Evolutionary conservation across 1,140 invertebrate genomes (phyloP).

Genomic region (Bombus huntii): DNA sequence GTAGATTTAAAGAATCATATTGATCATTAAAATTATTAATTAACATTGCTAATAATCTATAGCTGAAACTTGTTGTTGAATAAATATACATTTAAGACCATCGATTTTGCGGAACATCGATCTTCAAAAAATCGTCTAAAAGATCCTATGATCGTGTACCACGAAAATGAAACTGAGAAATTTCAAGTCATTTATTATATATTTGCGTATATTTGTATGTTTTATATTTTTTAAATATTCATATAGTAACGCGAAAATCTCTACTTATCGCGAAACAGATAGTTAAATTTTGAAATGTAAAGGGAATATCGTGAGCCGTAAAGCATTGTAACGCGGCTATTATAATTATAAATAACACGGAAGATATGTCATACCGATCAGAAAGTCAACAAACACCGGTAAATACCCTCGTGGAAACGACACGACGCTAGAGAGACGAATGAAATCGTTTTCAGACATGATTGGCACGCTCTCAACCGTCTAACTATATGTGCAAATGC

Average conservation of each 20-base stretch:
- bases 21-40: no score
- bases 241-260: not conserved
- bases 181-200: no score
- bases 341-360: constrained; percentile 2
- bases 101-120: no score
- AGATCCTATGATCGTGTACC: no score
- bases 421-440: not conserved
- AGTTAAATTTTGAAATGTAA: not conserved
- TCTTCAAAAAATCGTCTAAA: no score
- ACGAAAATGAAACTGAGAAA: no score
- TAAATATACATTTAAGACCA: no score
- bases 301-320: not conserved
- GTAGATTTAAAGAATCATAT: no score
- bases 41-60: no score
- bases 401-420: constrained; percentile 16
- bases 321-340: not conserved
- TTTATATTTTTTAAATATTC: not conserved
- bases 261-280: no score
- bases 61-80: no score
- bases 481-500: constrained; percentile 25
- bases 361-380: not conserved
- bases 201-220: not conserved
- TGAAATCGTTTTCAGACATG: constrained; percentile 18
- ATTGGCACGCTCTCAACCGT: constrained; percentile 33
- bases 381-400: constrained; percentile 16